These are phyloP conservation scores for Unio delphinus DNA, from an alignment of 2,888 invertebrate species.

Conservation along the genomic window DNA sequence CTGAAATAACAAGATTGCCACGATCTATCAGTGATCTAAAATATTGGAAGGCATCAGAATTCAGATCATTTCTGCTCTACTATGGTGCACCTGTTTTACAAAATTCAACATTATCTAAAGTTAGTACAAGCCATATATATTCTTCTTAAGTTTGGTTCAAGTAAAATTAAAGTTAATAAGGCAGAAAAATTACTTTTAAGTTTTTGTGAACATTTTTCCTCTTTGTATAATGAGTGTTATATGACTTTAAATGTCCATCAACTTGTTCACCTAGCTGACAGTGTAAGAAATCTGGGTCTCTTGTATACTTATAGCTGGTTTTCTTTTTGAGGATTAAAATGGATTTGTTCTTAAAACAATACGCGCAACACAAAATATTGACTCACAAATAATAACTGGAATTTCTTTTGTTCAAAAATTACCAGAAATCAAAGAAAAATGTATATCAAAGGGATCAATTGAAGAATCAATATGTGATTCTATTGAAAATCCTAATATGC, in stretches of 20 bases:
- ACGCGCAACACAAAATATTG: constrained; percentile 15
- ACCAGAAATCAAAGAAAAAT: constrained; percentile 16
- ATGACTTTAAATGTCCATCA: constrained; percentile 18
- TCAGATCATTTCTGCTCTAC: constrained; percentile 7
- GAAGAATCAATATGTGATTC: constrained; percentile 8
- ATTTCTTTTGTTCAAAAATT: constrained; percentile 17
- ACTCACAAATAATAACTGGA: constrained; percentile 14
- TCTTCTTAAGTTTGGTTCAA: constrained; percentile 1
- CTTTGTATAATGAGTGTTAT: constrained; percentile 3
- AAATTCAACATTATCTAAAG: not conserved
- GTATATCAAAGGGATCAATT: constrained; percentile 4
- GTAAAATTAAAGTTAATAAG: no score
- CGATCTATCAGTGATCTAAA: constrained; percentile 5
- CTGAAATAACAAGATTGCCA: constrained; percentile 4
- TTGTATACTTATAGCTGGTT: constrained; percentile 16
- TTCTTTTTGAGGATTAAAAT: constrained; percentile 19
- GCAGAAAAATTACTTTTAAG: no score
- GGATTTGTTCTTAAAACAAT: constrained; percentile 12
- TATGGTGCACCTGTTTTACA: constrained; percentile 1
- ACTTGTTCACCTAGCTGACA: constrained; percentile 16
- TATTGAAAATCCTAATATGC: no score
- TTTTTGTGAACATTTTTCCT: not conserved
- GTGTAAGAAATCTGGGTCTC: constrained; percentile 13
- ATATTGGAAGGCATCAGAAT: constrained; percentile 14
- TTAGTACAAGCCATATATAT: constrained; percentile 2